Evolutionary conservation across 2,113 vertebrate species (phyloP), one percentile per base, ranked within the genome.

Genomic region (Zosterops pallidus): DNA sequence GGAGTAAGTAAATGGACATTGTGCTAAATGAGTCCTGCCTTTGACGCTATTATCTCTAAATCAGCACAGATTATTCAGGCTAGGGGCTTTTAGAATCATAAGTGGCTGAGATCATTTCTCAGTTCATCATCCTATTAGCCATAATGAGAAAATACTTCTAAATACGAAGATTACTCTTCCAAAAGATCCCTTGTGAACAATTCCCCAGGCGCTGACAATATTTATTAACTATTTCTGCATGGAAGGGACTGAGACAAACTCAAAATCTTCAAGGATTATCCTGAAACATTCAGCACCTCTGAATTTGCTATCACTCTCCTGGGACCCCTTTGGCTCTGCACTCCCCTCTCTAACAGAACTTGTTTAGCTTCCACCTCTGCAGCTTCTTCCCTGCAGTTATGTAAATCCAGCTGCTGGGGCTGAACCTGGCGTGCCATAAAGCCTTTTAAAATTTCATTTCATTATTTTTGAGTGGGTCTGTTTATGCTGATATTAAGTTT

Each of bases 81-180:
- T 83, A 89, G 95, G 95, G 96, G 96, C 97, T 98, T 98, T 98
- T 91, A 98, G 97, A 95, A 95, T 97, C 82, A 5, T 96, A 97
- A 98, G 97, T 94, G 95, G 86, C 94, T 96, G 95, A 97, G 94
- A 98, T 97, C 94, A 96, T 98, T 98, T 97, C 96, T 98, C 96
- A 97, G 92, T 96, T 97, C 97, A 98, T 98, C 98, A 98, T 97
- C 93, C 96, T 94, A 98, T 98, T 98, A 98, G 84, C 94, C 71
- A 5, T 98, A 98, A 98, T 97, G 96, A 98, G 94, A 98, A 98
- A 98, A 97, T 97, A 98, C 94, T 97, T 97, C 95, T 96, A 97
- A 97, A 97, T 95, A 94, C 82, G 96, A 97, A 95, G 93, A 97
- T 97, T 96, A 95, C 91, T 97, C 94, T 97, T 97, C 88, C 96